Base-by-base conservation (phyloP, 2,888 invertebrate species). In the Apotomis betuletana region DNA sequence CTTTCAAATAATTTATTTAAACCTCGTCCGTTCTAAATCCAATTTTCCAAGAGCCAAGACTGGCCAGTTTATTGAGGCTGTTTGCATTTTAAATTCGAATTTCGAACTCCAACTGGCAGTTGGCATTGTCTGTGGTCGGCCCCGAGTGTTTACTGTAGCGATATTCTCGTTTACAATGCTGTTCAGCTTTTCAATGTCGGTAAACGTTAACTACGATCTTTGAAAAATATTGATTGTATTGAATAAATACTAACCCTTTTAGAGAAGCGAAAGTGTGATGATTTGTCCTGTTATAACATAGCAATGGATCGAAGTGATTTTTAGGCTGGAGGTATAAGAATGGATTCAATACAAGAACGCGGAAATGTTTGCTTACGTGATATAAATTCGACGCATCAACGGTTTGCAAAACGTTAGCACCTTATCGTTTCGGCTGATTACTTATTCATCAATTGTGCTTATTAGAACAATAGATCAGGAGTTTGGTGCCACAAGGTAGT, bases 11-110 rank as follows among this genome's bases (percentile, higher is more conserved):
- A 15, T 44, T 54, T 64, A 46, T 49, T 41, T 52, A 38, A 52
- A 9, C 57, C 36, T 46, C n/a, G 58, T 38, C n/a, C 58, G 49
- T 51, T 67, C 49, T 5, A 69, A 61, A 61, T 55, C 36, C 68
- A 69, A 69, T 69, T 61, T 69, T 61, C 52, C 12, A 61, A 69
- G 60, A 61, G 61, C 68, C 52, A 69, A 46, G 46, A 69, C 68
- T 69, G 61, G 54, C 61, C 54, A 61, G 68, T 69, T 69, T 69
- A 69, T 69, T 55, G 36, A 9, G 41, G 13, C 36, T 61, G 68
- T 69, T 69, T 69, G 68, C 68, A 61, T 69, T 69, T 69, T 55
- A 61, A 69, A 69, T 69, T 69, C 55, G 27, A 54, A 60, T 36
- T 61, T 69, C 13, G 54, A 59, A 46, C 68, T 27, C 10, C 15